Evolutionary conservation across 2,888 invertebrate species (phyloP), one percentile per base, ranked within the genome.

Genomic region (Hermaeophaga mercurialis): DNA sequence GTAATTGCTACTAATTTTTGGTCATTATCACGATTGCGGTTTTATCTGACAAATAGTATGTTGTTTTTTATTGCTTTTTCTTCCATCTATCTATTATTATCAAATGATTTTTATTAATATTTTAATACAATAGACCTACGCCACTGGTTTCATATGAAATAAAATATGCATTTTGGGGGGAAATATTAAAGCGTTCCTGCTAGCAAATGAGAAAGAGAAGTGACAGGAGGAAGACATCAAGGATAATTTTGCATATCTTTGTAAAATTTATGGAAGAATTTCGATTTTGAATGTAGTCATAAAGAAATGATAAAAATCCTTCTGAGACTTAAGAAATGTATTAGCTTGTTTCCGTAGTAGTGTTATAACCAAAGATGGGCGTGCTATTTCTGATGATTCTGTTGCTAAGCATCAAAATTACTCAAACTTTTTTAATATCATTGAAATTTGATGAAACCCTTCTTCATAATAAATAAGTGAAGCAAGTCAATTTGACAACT

Each of bases 121-220:
- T 31, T 9, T 31, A 31, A 31, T 31, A 31, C 9, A n/a, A n/a
- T n/a, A n/a, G n/a, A n/a, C n/a, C n/a, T 34, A 18, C 38, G 17
- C 38, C 15, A n/a, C 11, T 18, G 38, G 15, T 17, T 12, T 38
- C 7, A 38, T 17, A 17, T 15, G 11, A 38, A 18, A 38, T 17
- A 38, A 38, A 38, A 38, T 38, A 38, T 17, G 38, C 38, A 38
- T 38, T 38, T 38, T 18, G 6, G 15, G 38, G 6, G 11, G 22
- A 18, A 38, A 15, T 38, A 15, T 38, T 15, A 38, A 38, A 1
- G 17, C 15, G 11, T 15, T 15, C 15, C 14, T 7, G 15, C 17
- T 38, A 18, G 15, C 11, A 38, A 38, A 38, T 38, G 38, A 38
- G 38, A 38, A 9, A 12, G 38, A 17, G 11, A 18, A 38, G 38